phyloP scores from a whole-genome alignment of 2,888 invertebrate genomes.

The Malthinus flaveolus region DNA sequence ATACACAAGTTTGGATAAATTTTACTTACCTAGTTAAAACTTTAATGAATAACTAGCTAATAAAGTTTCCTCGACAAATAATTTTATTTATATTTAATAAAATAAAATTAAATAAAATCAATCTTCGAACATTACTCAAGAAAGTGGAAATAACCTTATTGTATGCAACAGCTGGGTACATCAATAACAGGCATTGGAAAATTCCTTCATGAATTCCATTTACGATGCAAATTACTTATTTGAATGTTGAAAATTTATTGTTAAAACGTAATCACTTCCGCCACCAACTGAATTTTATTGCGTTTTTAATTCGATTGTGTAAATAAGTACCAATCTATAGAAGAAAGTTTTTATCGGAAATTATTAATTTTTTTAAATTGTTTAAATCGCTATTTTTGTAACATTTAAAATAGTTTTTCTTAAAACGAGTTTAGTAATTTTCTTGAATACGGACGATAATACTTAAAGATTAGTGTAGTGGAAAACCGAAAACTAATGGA shows the following conservation, averaged over 20 bases:
- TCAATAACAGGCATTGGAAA: constrained; percentile 18
- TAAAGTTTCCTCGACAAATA: neutral
- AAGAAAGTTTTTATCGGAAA: too few relatives aligned
- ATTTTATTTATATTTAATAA: constrained; percentile 6
- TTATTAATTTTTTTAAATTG: too few relatives aligned
- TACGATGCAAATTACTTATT: constrained; percentile 16
- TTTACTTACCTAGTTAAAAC: too few relatives aligned
- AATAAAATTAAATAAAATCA: constrained; percentile 7
- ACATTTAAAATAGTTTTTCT: too few relatives aligned
- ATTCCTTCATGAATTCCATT: constrained; percentile 18
- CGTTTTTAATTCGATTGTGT: constrained; percentile 8
- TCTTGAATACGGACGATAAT: too few relatives aligned
- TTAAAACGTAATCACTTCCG: constrained; percentile 10
- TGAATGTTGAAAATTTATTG: constrained; percentile 11
- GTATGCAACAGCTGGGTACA: constrained; percentile 21
- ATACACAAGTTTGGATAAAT: too few relatives aligned
- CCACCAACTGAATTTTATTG: constrained; percentile 8
- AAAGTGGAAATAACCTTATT: constrained; percentile 22
- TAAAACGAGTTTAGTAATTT: too few relatives aligned
- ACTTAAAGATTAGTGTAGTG: too few relatives aligned
- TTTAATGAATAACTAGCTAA: too few relatives aligned
- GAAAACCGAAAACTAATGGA: too few relatives aligned
- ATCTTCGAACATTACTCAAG: constrained; percentile 19
- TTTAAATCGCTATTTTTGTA: too few relatives aligned
- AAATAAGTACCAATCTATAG: neutral